Base-by-base conservation (phyloP, 2,113 vertebrate species). In the Guaruba guarouba region DNA sequence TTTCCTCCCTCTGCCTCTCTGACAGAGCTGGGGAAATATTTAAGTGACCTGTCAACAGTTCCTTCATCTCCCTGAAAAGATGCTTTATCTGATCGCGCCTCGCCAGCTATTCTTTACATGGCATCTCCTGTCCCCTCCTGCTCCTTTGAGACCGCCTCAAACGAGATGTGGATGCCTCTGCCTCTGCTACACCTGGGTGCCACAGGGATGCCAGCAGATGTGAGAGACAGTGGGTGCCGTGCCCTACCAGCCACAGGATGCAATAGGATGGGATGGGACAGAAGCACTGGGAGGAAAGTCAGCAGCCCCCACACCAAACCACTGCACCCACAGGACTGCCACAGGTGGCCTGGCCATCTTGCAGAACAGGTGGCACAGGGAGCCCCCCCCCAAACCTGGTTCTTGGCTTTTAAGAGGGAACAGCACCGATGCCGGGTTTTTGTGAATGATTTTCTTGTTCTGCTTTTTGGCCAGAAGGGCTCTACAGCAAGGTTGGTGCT, bases 401-500 rank as follows among this genome's bases (percentile, higher is more conserved):
- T 79, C 51, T 57, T 79, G 54, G n/a, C 66, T 93, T 93, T 90
- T 48, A 62, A 89, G 91, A 89, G 80, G 54, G 49, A 89, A 61
- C 4, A 1, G 81, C 67, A 48, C 37, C 0, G 0, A 66, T 41
- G 52, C 2, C 1, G 52, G 59, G 64, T 2, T 76, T 87, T 80
- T 66, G 71, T 93, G 93, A 95, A 84, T 90, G 83, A 88, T 96
- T 97, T 96, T 95, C 90, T 91, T 88, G 83, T 77, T 97, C 93
- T 96, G 78, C 93, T 95, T 76, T 95, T 95, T 1, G 81, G 83
- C 90, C 96, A 93, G 93, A 90, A 88, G 4, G 7, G 88, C 48
- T 92, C 94, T 92, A 93, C 96, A 91, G 96, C 93, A 96, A 96
- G 97, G 96, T 95, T 97, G 96, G 91, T 96, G 95, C 94, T 97